These are phyloP conservation scores for Telmatochromis bifrenatus DNA, from an alignment of 2,113 vertebrate genomes.

Conservation along the genomic window DNA sequence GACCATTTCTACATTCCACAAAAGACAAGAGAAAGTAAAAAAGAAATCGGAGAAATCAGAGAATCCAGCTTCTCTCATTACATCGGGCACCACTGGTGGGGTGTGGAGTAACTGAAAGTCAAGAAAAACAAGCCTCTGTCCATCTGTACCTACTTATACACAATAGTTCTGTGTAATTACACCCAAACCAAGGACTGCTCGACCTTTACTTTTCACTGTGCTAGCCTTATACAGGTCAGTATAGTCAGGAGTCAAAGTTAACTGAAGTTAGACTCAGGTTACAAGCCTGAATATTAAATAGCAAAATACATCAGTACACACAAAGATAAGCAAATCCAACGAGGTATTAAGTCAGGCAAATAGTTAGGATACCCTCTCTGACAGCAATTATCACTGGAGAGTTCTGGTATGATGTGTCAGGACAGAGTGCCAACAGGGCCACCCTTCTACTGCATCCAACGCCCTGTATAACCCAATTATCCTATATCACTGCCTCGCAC, in stretches of 20 bases:
- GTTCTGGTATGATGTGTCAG: neutral
- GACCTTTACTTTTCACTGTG: neutral
- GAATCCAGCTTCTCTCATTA: neutral
- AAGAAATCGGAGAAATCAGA: rapidly evolving
- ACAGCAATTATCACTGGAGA: neutral
- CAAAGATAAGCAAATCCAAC: neutral
- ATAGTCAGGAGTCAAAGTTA: neutral
- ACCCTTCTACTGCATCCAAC: neutral
- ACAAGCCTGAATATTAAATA: neutral
- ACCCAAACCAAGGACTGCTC: neutral
- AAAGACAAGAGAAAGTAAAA: neutral
- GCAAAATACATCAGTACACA: neutral
- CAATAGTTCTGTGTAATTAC: neutral
- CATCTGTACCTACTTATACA: neutral
- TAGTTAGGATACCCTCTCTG: neutral
- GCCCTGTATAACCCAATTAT: neutral
- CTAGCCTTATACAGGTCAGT: neutral
- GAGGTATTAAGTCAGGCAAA: neutral
- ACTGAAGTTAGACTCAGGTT: neutral
- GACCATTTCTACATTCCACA: neutral
- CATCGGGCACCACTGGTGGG: neutral
- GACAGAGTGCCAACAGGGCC: neutral
- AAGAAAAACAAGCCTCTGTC: neutral
- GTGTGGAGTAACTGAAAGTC: neutral
- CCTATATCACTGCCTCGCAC: neutral